These are phyloP conservation scores for Argyrosomus japonicus DNA, from an alignment of 2,113 vertebrate species.

Conservation along the genomic window DNA sequence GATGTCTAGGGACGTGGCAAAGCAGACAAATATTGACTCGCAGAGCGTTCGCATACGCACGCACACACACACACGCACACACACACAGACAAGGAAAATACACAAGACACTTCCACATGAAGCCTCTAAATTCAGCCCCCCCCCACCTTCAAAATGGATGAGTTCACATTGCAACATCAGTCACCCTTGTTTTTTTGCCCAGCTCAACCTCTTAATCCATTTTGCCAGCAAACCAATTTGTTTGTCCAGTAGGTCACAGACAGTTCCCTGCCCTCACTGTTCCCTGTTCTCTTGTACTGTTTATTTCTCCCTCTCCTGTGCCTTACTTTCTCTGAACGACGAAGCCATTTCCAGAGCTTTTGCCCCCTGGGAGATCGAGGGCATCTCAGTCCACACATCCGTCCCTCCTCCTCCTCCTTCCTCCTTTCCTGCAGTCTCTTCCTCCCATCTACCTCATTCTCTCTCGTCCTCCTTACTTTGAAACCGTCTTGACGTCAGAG, in stretches of 20 bases:
- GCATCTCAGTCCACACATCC: constrained; percentile 71
- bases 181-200: constrained; percentile 64
- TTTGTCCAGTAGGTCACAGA: constrained; percentile 79
- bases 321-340: constrained; percentile 66
- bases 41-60: constrained; percentile 38
- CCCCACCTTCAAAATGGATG: constrained; percentile 74
- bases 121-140: constrained; percentile 69
- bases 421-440: constrained; percentile 27
- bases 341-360: constrained; percentile 72
- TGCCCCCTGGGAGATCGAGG: constrained; percentile 70
- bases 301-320: constrained; percentile 52
- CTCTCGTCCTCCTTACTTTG: constrained; percentile 13
- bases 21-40: constrained; percentile 86
- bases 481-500: constrained; percentile 49
- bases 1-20: constrained; percentile 82
- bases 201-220: constrained; percentile 80
- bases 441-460: constrained; percentile 7
- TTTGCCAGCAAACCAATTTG: constrained; percentile 81
- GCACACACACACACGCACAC: constrained; percentile 17
- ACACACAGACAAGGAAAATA: constrained; percentile 34
- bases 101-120: constrained; percentile 66
- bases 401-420: constrained; percentile 18
- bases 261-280: constrained; percentile 66
- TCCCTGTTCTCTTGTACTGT: constrained; percentile 51
- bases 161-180: constrained; percentile 74